phyloP scores from a whole-genome alignment of 1,140 invertebrate genomes.

The Adelges cooleyi region DNA sequence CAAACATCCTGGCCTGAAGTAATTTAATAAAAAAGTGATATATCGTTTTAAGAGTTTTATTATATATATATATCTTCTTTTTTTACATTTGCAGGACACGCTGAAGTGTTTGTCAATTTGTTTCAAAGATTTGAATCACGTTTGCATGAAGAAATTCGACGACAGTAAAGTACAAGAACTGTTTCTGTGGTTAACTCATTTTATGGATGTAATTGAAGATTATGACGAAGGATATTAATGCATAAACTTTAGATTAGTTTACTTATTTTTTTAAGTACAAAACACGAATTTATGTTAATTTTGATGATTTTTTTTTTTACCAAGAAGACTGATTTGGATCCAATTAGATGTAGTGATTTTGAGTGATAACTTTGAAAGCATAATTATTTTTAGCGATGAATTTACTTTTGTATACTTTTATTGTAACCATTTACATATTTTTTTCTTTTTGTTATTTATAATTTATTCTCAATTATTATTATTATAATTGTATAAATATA shows the following conservation, averaged over 20 bases:
- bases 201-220: constrained; percentile 14
- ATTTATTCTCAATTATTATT: too few relatives aligned
- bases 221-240: neutral
- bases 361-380: too few relatives aligned
- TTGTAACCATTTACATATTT: too few relatives aligned
- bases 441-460: too few relatives aligned
- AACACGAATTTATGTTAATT: neutral
- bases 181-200: constrained; percentile 15
- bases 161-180: constrained; percentile 16
- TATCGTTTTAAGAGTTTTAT: neutral
- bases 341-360: too few relatives aligned
- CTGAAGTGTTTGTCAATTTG: constrained; percentile 16
- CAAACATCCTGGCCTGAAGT: constrained; percentile 6
- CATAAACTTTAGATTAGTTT: neutral
- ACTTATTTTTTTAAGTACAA: neutral
- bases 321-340: constrained; percentile 15
- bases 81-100: neutral
- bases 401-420: too few relatives aligned
- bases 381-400: too few relatives aligned
- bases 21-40: neutral
- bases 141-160: constrained; percentile 17
- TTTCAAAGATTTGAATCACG: constrained; percentile 1
- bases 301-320: neutral
- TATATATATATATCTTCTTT: neutral
- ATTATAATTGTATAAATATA: too few relatives aligned